Conservation (phyloP, 1,140 invertebrate species). For the Steinernema khuongi region DNA sequence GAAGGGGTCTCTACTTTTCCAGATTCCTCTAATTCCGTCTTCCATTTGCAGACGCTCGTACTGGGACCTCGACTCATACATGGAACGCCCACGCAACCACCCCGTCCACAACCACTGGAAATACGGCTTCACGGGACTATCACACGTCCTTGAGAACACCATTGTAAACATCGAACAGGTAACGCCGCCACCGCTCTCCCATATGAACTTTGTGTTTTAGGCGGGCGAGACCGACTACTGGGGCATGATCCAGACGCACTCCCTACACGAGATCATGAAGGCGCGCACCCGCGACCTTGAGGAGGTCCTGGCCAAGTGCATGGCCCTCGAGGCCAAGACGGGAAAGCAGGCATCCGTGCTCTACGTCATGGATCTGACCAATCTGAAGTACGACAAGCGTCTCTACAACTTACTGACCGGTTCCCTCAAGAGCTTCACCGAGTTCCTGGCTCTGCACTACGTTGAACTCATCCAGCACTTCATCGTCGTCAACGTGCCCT, state of each 20-base stretch:
- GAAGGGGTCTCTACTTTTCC: no score
- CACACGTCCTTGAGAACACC: constrained; percentile 43
- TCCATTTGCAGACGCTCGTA: constrained; percentile 34
- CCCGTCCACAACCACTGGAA: constrained; percentile 49
- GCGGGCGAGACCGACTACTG: constrained; percentile 45
- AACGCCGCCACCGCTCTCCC: neutral
- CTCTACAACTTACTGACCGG: constrained; percentile 44
- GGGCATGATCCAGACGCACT: constrained; percentile 46
- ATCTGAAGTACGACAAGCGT: constrained; percentile 45
- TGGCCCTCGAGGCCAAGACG: constrained; percentile 44
- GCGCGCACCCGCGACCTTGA: constrained; percentile 47
- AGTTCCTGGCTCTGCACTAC: constrained; percentile 53
- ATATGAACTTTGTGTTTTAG: constrained; percentile 29
- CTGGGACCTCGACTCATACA: constrained; percentile 46
- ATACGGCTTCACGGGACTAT: constrained; percentile 47
- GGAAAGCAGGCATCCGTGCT: constrained; percentile 49
- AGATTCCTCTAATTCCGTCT: no score
- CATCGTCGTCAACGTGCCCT: constrained; percentile 43
- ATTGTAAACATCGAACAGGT: constrained; percentile 54
- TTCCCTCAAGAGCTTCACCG: constrained; percentile 35
- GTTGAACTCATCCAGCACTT: constrained; percentile 53
- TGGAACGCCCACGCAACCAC: constrained; percentile 37
- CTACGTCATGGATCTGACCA: constrained; percentile 50
- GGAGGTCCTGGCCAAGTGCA: constrained; percentile 43
- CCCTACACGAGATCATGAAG: constrained; percentile 47